Conservation (phyloP, 2,797 vertebrate species). For the Setipinna tenuifilis region DNA sequence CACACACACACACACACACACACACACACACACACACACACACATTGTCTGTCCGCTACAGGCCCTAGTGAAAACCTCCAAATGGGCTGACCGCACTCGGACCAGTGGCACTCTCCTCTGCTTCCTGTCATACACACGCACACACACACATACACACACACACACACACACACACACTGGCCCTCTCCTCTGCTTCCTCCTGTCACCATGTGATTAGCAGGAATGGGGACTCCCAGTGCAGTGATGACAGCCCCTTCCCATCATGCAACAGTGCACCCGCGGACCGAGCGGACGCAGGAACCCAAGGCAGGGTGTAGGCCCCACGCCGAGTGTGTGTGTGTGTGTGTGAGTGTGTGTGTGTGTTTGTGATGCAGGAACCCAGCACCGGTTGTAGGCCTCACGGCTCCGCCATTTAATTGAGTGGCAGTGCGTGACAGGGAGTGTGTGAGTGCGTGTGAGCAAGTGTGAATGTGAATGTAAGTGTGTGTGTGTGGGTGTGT, state of each 20-base stretch:
- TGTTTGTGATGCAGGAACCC: slow-evolving; percentile 63
- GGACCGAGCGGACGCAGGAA: slow-evolving; percentile 56
- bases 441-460: slow-evolving; percentile 25
- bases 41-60: slow-evolving; percentile 45
- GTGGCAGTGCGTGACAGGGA: slow-evolving; percentile 41
- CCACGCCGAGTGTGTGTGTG: slow-evolving; percentile 49
- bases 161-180: slow-evolving; percentile 44
- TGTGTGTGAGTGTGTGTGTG: no score
- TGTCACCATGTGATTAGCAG: slow-evolving; percentile 79
- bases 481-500: neutral
- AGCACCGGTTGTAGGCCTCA: slow-evolving; percentile 62
- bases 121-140: no score
- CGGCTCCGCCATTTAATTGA: slow-evolving; percentile 11
- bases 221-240: slow-evolving; percentile 66
- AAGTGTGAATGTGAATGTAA: slow-evolving; percentile 30
- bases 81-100: no score
- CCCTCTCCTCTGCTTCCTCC: slow-evolving; percentile 33
- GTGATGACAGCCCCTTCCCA: slow-evolving; percentile 78
- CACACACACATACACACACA: slow-evolving; percentile 2
- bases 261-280: slow-evolving; percentile 64
- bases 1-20: slow-evolving; percentile 35
- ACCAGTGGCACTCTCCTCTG: no score
- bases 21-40: no score
- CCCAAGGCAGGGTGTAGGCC: slow-evolving; percentile 65
- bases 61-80: no score